These are phyloP conservation scores for Drosophila melanosoma DNA, from an alignment of 2,888 invertebrate genomes.

Conservation along the genomic window DNA sequence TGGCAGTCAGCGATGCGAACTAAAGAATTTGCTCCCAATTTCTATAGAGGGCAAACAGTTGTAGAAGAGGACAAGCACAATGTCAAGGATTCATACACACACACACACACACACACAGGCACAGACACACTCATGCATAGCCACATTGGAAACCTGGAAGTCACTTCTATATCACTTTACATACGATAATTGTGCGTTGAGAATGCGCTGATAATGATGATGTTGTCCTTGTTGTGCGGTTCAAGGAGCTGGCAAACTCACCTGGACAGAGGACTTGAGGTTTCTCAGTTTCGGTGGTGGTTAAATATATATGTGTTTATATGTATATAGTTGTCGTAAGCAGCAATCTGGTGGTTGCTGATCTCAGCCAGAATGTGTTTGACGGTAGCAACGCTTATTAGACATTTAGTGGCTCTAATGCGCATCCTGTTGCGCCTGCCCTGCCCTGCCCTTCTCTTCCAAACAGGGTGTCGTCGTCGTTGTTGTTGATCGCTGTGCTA, in stretches of 20 bases:
- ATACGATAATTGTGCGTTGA: constrained; percentile 78
- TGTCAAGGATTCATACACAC: constrained; percentile 70
- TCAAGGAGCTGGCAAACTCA: constrained; percentile 30
- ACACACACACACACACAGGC: constrained; percentile 11
- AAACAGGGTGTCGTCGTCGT: constrained; percentile 37
- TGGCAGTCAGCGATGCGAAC: constrained; percentile 42
- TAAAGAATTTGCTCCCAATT: constrained; percentile 48
- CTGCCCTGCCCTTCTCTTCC: neutral
- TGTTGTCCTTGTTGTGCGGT: constrained; percentile 33
- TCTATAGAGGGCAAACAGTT: constrained; percentile 41
- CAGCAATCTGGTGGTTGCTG: constrained; percentile 29
- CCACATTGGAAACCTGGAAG: constrained; percentile 13
- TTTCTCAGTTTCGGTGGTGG: constrained; percentile 49
- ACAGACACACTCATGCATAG: constrained; percentile 5
- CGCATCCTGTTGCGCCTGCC: constrained; percentile 72
- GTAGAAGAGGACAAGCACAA: constrained; percentile 39
- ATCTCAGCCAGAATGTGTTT: constrained; percentile 6
- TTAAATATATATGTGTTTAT: neutral
- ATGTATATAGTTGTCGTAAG: neutral
- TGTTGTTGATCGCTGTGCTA: constrained; percentile 42
- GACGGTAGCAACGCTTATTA: constrained; percentile 41
- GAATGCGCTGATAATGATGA: constrained; percentile 62
- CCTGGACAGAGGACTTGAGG: constrained; percentile 41
- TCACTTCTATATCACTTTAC: constrained; percentile 71
- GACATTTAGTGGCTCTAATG: constrained; percentile 75